These are phyloP conservation scores for Boloria euphrosyne DNA, from an alignment of 2,888 invertebrate genomes.

Conservation along the genomic window DNA sequence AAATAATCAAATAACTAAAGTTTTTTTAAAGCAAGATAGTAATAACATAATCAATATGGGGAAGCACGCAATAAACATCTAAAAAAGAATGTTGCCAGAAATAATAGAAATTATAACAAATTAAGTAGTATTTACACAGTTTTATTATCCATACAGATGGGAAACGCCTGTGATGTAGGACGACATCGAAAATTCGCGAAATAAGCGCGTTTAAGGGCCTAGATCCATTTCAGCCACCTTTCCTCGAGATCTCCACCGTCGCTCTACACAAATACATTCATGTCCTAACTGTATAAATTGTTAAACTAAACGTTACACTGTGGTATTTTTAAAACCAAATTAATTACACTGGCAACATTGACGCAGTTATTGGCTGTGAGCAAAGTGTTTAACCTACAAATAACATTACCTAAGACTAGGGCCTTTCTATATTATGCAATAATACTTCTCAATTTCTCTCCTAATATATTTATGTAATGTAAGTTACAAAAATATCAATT, in stretches of 20 bases:
- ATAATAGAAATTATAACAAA: conserved; percentile 12
- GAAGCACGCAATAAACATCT: conserved; percentile 49
- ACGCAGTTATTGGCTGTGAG: conserved; percentile 59
- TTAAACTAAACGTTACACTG: too few species aligned
- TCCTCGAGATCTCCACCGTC: too few species aligned
- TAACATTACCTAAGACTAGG: conserved; percentile 75
- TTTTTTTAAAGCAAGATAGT: conserved; percentile 35
- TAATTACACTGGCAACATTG: conserved; percentile 43
- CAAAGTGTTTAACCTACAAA: conserved; percentile 64
- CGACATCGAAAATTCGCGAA: too few species aligned
- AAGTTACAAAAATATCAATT: conserved; percentile 60
- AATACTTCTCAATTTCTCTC: conserved; percentile 58
- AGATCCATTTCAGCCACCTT: too few species aligned
- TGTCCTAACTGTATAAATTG: too few species aligned
- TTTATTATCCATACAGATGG: too few species aligned
- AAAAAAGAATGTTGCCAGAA: conserved; percentile 43
- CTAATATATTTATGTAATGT: conserved; percentile 47
- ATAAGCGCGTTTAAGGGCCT: too few species aligned
- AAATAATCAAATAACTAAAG: conserved; percentile 43
- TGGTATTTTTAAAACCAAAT: conserved; percentile 16
- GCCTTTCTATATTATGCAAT: conserved; percentile 58
- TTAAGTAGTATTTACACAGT: too few species aligned
- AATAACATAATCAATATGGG: conserved; percentile 43
- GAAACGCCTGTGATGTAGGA: too few species aligned
- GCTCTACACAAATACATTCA: too few species aligned